Evolutionary conservation across 2,888 invertebrate genomes (phyloP).

Genomic region (Tenthredo livida): DNA sequence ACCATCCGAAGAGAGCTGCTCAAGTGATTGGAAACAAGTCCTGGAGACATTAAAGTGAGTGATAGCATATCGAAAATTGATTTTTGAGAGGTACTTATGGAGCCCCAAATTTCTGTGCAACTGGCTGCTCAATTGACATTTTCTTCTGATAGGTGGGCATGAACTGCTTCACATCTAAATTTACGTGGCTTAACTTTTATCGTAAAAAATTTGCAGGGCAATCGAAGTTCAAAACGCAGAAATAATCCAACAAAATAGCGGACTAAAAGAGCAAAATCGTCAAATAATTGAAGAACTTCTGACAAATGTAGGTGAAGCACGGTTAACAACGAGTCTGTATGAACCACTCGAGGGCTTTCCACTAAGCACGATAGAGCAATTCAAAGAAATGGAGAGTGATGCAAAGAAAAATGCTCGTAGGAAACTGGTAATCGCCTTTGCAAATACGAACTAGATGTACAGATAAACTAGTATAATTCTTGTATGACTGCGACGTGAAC

Average conservation of each 20-base stretch:
- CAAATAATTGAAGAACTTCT: not conserved
- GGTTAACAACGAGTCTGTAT: not conserved
- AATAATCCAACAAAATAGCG: not conserved
- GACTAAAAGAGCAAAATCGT: not conserved
- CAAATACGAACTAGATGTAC: too few species aligned
- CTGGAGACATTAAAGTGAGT: not conserved
- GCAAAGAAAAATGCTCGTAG: not conserved
- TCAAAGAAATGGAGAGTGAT: not conserved
- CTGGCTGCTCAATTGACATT: too few species aligned
- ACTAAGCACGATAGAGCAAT: not conserved
- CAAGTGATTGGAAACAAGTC: not conserved
- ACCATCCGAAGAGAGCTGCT: not conserved
- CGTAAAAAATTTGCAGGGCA: not conserved
- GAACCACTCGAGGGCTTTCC: not conserved
- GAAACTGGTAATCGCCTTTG: slow-evolving; percentile 5
- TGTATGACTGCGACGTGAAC: too few species aligned
- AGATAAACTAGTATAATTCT: too few species aligned
- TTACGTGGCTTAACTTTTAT: too few species aligned
- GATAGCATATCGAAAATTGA: not conserved
- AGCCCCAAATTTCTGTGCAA: too few species aligned
- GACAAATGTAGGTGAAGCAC: not conserved
- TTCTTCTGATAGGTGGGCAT: too few species aligned
- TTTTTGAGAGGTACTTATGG: too few species aligned
- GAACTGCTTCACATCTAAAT: too few species aligned
- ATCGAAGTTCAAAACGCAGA: not conserved